phyloP scores from a whole-genome alignment of 2,797 vertebrate species.

The Alfaro cultratus region DNA sequence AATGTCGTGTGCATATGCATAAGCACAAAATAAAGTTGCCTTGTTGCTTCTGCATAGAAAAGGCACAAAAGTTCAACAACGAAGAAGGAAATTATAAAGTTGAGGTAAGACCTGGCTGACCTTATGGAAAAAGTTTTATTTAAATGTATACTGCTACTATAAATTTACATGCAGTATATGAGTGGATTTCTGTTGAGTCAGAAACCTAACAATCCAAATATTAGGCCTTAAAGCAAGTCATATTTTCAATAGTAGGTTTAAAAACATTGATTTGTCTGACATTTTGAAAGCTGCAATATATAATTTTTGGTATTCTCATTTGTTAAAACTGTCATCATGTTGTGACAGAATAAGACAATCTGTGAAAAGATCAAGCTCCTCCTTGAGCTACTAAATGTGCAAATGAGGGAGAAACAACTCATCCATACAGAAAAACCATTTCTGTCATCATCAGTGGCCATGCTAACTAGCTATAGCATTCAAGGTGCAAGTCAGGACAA shows the following conservation, averaged over 20 bases:
- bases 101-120: neutral
- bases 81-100: neutral
- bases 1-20: neutral
- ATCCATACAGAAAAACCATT: no score
- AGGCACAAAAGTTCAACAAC: neutral
- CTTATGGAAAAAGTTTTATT: neutral
- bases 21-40: constrained; percentile 2
- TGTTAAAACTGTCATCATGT: no score
- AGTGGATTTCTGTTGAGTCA: neutral
- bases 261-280: neutral
- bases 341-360: no score
- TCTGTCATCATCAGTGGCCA: no score
- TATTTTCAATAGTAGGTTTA: neutral
- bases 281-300: neutral
- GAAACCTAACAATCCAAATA: neutral
- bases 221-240: neutral
- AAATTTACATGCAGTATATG: no score
- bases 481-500: no score
- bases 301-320: no score
- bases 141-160: neutral
- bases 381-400: no score
- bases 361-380: no score
- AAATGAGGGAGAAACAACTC: no score
- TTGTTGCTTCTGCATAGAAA: neutral
- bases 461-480: no score